Evolutionary conservation across 2,113 vertebrate genomes (phyloP), one percentile per base, ranked within the genome.

Genomic region (Tyrannus savana): DNA sequence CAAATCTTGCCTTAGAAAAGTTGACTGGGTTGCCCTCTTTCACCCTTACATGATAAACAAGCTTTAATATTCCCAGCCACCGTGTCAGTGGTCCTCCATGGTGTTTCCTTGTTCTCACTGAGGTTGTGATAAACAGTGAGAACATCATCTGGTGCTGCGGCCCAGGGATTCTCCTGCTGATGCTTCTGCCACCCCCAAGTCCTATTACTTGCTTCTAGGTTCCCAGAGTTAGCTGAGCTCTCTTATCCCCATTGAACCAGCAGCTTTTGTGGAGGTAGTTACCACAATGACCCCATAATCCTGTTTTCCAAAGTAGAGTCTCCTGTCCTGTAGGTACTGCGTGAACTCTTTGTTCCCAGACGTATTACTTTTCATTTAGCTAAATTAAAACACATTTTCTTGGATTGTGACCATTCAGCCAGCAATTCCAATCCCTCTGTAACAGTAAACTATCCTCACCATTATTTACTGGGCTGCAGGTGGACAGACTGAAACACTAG

Each of bases 361-460:
- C 87, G 93, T 96, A 96, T 97, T 96, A 73, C 77, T 96, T 95
- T 97, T 92, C 96, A 91, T 94, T 96, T 93, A 94, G 77, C 77
- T 96, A 95, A 96, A 97, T 95, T 97, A 94, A 96, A 96, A 92
- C 95, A 96, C 87, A 95, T 97, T 97, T 96, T 84, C 89, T 91
- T 93, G 87, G 89, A 82, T 50, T 90, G 89, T 85, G 84, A 96
- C 94, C 19, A 10, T 87, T 93, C 77, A 94, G 74, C 66, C 91
- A 95, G 74, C 84, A 95, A 76, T 95, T 95, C 87, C 6, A 1
- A 94, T 95, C 95, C 87, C 94, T 91, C 91, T 92, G 89, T 96
- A 96, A 96, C 81, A 95, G 94, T 96, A 96, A 95, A 95, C 91
- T 91, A 91, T 93, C 89, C 93, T 95, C 13, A 5, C 84, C 94